Conservation (phyloP, 64 coral and sea anemone genomes). For the Dendronephthya gigantea region DNA sequence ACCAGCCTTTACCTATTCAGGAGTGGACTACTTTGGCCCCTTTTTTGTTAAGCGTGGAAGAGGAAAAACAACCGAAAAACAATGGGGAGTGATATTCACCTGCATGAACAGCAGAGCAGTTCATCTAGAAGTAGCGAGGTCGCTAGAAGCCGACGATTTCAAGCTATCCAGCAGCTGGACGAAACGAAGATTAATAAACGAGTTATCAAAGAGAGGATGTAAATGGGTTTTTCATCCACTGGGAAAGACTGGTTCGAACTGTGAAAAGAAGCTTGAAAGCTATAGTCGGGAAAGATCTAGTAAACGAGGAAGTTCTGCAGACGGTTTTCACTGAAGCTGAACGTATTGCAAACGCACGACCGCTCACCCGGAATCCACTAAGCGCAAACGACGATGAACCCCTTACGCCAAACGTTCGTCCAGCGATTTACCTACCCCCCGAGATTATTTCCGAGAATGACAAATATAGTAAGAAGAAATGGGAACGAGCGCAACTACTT, state of each 20-base stretch:
- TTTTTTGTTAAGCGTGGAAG: constrained; percentile 32
- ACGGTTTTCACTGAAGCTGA: too few species aligned
- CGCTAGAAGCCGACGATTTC: constrained; percentile 39
- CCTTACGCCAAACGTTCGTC: too few species aligned
- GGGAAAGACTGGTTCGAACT: constrained; percentile 27
- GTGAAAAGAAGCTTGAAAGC: constrained; percentile 39
- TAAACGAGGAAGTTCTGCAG: constrained; percentile 37
- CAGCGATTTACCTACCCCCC: too few species aligned
- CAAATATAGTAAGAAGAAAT: too few species aligned
- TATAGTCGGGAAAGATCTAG: constrained; percentile 27
- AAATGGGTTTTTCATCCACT: constrained; percentile 47
- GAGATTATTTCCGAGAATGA: too few species aligned
- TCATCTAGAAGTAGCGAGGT: constrained; percentile 36
- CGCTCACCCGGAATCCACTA: too few species aligned
- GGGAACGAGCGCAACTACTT: too few species aligned
- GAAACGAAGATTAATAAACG: not conserved
- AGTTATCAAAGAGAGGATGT: not conserved
- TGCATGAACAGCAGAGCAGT: constrained; percentile 42
- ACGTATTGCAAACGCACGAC: too few species aligned
- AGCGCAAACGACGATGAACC: too few species aligned
- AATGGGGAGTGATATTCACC: constrained; percentile 36
- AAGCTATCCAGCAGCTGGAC: constrained; percentile 23
- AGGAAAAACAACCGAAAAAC: constrained; percentile 24
- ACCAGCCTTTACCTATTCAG: constrained; percentile 8
- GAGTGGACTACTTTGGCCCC: constrained; percentile 8